Percentiles rank a stretch among this genome's conserved stretches.
Conservation (phyloP, 2,113 vertebrate species). For the Mastomys natalensis region DNA sequence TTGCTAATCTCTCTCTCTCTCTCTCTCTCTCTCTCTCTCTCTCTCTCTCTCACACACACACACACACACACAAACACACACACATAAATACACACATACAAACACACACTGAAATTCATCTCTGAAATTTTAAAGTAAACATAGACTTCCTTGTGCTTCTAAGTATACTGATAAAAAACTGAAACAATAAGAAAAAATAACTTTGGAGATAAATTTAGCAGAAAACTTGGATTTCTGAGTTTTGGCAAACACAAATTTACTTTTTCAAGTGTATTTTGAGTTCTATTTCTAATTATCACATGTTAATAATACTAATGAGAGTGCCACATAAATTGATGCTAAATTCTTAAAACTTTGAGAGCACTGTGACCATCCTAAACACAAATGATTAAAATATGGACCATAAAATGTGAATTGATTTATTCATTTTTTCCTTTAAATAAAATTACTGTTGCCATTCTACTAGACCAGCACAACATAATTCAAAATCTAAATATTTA, state of each 20-base stretch:
- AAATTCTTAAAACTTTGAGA: background rate
- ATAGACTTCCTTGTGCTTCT: background rate
- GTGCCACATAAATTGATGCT: background rate
- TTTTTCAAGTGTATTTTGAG: background rate
- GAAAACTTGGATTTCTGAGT: background rate
- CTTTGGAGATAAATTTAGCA: constrained; percentile 14
- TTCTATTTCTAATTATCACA: background rate
- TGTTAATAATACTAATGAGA: background rate
- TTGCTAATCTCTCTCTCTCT: background rate
- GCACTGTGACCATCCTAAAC: background rate
- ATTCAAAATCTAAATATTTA: background rate
- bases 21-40: too few relatives aligned
- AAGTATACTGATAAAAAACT: background rate
- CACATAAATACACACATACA: background rate
- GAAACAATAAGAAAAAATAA: background rate
- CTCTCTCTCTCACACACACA: too few relatives aligned
- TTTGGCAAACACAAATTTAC: background rate
- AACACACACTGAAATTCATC: background rate
- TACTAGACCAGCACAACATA: background rate
- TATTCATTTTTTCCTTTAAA: constrained; percentile 14
- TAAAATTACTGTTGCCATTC: background rate
- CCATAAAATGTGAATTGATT: background rate
- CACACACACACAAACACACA: background rate
- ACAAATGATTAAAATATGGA: background rate
- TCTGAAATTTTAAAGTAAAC: background rate